Evolutionary conservation across 2,888 invertebrate species (phyloP).

Genomic region (Scaptomyza cyrtandrae): DNA sequence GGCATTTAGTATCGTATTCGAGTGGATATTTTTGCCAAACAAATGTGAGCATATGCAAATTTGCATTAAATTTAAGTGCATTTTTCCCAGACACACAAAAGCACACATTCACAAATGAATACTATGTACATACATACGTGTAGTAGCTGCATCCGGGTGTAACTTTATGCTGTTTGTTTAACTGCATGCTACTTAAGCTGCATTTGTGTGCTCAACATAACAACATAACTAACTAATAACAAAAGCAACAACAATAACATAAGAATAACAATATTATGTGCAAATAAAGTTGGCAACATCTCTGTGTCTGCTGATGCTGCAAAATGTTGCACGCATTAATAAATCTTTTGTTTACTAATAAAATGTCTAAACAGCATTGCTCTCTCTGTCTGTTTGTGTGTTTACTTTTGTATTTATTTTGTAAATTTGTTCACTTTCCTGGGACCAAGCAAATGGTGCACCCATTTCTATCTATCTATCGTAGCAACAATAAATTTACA

Average conservation of each 20-base stretch:
- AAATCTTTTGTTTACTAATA: constrained; percentile 73
- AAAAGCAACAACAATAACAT: constrained; percentile 29
- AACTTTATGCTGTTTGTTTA: constrained; percentile 35
- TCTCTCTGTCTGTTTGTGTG: constrained; percentile 16
- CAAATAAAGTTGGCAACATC: constrained; percentile 42
- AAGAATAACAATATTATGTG: constrained; percentile 30
- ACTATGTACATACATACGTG: too few relatives aligned
- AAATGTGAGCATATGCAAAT: constrained; percentile 38
- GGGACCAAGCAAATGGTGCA: not conserved
- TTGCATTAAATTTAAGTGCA: constrained; percentile 42
- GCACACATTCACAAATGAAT: too few relatives aligned
- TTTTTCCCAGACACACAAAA: constrained; percentile 23
- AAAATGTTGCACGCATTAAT: constrained; percentile 66
- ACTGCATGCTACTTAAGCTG: constrained; percentile 64
- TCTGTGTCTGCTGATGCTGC: constrained; percentile 64
- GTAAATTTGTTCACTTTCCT: constrained; percentile 7
- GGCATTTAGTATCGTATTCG: constrained; percentile 8
- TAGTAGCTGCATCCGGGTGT: constrained; percentile 15
- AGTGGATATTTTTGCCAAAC: constrained; percentile 19
- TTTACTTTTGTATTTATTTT: constrained; percentile 38
- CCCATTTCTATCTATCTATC: not conserved
- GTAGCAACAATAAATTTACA: not conserved
- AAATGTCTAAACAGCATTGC: constrained; percentile 60
- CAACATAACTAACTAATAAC: constrained; percentile 27
- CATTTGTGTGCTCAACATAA: constrained; percentile 54